Conservation (phyloP, 1,140 invertebrate genomes). For the Pomphorhynchus laevis region DNA sequence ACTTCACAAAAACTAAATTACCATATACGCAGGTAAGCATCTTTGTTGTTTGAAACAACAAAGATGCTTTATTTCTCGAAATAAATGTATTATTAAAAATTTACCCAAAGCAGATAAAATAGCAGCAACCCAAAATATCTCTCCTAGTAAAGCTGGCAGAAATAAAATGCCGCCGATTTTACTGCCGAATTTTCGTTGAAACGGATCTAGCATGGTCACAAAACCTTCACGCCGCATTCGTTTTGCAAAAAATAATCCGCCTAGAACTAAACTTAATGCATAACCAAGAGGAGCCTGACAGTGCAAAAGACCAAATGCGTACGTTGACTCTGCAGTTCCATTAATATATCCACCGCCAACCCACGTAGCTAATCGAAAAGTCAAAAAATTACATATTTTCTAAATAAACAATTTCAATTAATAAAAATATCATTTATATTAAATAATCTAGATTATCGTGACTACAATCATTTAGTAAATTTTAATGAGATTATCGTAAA, state of each 20-base stretch:
- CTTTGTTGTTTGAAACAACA: too few relatives aligned
- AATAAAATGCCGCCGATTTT: constrained; percentile 80
- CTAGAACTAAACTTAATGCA: constrained; percentile 55
- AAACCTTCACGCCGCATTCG: constrained; percentile 83
- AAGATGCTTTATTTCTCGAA: too few relatives aligned
- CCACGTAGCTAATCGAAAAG: constrained; percentile 40
- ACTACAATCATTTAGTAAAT: too few relatives aligned
- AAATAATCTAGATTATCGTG: too few relatives aligned
- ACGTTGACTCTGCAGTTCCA: constrained; percentile 74
- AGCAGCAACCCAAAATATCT: constrained; percentile 82
- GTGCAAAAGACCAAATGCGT: constrained; percentile 54
- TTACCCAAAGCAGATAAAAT: constrained; percentile 59
- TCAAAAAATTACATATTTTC: neutral
- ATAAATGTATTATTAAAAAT: too few relatives aligned
- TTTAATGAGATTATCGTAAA: too few relatives aligned
- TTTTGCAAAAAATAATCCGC: constrained; percentile 80
- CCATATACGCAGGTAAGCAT: too few relatives aligned
- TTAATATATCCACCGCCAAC: constrained; percentile 94
- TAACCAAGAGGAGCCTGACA: constrained; percentile 90
- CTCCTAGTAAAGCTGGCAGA: constrained; percentile 68
- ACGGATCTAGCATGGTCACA: constrained; percentile 87
- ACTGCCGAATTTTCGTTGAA: constrained; percentile 56
- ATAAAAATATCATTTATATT: too few relatives aligned
- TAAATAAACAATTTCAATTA: constrained; percentile 9
- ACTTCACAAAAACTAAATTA: too few relatives aligned